Evolutionary conservation across 37 sponge, comb jelly and placozoan species (phyloP).

Genomic region (Agelas oroides): DNA sequence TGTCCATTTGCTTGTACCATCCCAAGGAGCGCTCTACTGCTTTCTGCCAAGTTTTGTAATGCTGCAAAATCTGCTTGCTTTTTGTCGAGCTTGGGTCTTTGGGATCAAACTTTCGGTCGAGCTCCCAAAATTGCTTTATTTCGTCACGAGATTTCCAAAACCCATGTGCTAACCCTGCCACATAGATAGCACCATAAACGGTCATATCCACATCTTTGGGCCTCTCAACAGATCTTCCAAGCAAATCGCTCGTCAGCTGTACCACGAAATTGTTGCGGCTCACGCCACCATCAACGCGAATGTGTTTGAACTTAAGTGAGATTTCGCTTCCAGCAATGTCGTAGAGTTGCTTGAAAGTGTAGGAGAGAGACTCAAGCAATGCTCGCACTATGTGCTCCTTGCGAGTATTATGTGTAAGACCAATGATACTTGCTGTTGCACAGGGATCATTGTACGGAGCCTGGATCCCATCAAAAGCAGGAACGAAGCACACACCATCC

Average conservation of each 20-base stretch:
- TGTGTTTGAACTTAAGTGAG: conserved; percentile 3
- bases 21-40: conserved; percentile 65
- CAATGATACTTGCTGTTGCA: conserved; percentile 72
- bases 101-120: conserved; percentile 36
- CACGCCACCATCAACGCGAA: conserved; percentile 89
- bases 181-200: conserved; percentile 75
- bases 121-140: conserved; percentile 44
- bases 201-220: conserved; percentile 77
- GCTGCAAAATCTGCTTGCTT: background rate
- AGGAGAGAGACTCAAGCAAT: conserved; percentile 87
- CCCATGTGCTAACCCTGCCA: conserved; percentile 86
- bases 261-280: conserved; percentile 70
- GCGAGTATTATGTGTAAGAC: conserved; percentile 69
- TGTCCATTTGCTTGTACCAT: conserved; percentile 56
- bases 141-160: conserved; percentile 75
- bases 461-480: conserved; percentile 89
- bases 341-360: conserved; percentile 65
- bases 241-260: conserved; percentile 62
- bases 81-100: background rate
- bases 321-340: conserved; percentile 48
- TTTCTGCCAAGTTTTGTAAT: conserved; percentile 49
- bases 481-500: conserved; percentile 84
- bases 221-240: conserved; percentile 44
- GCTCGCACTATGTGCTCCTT: conserved; percentile 81
- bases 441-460: conserved; percentile 85